phyloP scores from a whole-genome alignment of 2,113 vertebrate genomes.

The Perca fluviatilis region DNA sequence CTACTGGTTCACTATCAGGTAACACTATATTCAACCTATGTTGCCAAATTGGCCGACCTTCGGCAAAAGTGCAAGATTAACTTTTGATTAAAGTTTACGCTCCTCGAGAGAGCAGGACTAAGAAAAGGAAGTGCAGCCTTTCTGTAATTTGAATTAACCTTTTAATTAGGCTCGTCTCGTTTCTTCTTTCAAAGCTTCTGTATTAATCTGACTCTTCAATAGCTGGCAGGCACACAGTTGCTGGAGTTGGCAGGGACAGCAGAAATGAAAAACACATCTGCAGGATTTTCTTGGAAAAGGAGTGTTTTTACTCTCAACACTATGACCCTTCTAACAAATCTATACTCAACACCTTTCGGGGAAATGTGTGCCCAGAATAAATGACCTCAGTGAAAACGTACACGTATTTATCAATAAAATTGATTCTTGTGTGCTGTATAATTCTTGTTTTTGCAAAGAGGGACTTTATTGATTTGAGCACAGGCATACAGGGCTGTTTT shows the following conservation, averaged over 20 bases:
- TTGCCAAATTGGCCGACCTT: constrained; percentile 71
- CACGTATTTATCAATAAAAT: constrained; percentile 19
- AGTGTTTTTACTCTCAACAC: neutral
- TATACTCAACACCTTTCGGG: constrained; percentile 5
- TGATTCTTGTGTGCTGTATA: neutral
- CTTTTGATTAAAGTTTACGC: constrained; percentile 62
- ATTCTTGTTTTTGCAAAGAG: constrained; percentile 17
- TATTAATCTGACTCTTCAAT: constrained; percentile 46
- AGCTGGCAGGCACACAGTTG: constrained; percentile 9
- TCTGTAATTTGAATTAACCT: constrained; percentile 34
- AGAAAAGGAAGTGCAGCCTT: neutral
- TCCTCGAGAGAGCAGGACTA: constrained; percentile 11
- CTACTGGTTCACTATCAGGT: constrained; percentile 58
- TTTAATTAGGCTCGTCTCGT: constrained; percentile 21
- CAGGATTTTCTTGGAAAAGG: constrained; percentile 16
- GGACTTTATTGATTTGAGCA: neutral
- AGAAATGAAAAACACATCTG: constrained; percentile 2
- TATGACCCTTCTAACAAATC: constrained; percentile 4
- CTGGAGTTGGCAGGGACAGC: constrained; percentile 1
- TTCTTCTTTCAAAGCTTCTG: constrained; percentile 14
- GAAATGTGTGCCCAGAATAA: constrained; percentile 19
- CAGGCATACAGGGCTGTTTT: neutral
- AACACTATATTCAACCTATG: constrained; percentile 66
- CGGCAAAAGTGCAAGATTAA: constrained; percentile 49
- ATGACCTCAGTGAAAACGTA: neutral